Base-by-base conservation (phyloP, 2,113 vertebrate genomes). In the Crotalus viridis region DNA sequence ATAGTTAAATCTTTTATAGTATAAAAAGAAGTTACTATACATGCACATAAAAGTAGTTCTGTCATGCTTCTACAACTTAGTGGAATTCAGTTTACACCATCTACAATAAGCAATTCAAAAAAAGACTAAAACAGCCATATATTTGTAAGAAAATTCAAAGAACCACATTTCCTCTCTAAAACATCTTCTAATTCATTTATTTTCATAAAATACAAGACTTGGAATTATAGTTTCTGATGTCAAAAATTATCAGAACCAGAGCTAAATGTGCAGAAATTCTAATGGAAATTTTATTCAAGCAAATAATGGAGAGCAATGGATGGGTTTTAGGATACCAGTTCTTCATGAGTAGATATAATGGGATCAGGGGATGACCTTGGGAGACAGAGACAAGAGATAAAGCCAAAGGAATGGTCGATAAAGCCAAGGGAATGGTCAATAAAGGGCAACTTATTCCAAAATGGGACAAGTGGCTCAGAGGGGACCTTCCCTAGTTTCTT, bases 1-100 rank as follows among this genome's bases (percentile, higher is more conserved):
- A 94, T 61, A 95, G 95, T 93, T 92, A 96, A 95, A 95, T 94
- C 28, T 94, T 96, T 94, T 92, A 93, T 94, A 94, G 92, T 54
- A 33, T 59, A 89, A 57, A 89, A 69, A 64, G 92, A 95, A 90
- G 54, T 93, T 96, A 89, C 93, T 92, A 56, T 93, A 95, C 48
- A 92, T 46, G 93, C 74, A 94, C 94, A 89, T 39, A 95, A 92
- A 96, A 95, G 81, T 88, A 94, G 92, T 96, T 97, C 95, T 94
- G 55, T 96, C 90, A 54, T 15, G 94, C 57, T 92, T 94, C 5
- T 94, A 21, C 54, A 74, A 86, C 81, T 95, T 90, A 91, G 90
- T 89, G 93, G 15, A 85, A 39, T 57, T 90, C 54, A 94, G 95
- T 93, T 94, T 87, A 93, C 24, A 5, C 22, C 92, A 4, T 39